Evolutionary conservation across 2,113 vertebrate species (phyloP), one percentile per base, ranked within the genome.

Genomic region (Macaca mulatta): DNA sequence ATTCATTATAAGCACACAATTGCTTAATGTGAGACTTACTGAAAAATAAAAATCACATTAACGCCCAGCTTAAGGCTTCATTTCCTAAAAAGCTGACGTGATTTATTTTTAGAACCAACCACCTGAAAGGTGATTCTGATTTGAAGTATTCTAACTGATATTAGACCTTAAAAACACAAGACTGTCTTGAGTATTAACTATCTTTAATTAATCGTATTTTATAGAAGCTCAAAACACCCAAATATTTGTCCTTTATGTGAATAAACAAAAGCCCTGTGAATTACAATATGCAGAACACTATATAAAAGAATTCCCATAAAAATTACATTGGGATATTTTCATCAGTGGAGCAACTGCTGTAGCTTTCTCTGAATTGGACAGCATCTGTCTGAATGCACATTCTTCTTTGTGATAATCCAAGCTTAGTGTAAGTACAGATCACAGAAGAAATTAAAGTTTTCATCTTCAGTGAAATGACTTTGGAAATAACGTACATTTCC

Each of bases 401-500:
- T 84, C 61, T 95, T 97, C 85, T 93, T 59, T 90, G 25, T 85
- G 92, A 79, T 81, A 40, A 91, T 55, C 85, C 70, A 93, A 91
- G 93, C 83, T 94, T 91, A 96, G 52, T 40, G 2, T 69, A 98
- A 95, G 98, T 87, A 97, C 95, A 99, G 96, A 95, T 97, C 97
- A 99, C 97, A 98, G 95, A 93, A 74, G 98, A 98, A 98, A 98
- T 97, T 98, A 97, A 98, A 99, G 98, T 99, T 99, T 98, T 98
- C 98, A 99, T 98, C 99, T 99, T 99, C 98, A 99, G 99, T 99
- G 99, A 99, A 99, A 98, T 98, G 98, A 99, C 98, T 99, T 99
- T 99, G 99, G 99, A 99, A 99, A 99, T 96, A 99, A 99, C 97
- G 98, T 99, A 99, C 98, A 99, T 99, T 99, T 99, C 98, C 99